These are phyloP conservation scores for Trochalopteron elliotii DNA, from an alignment of 2,113 vertebrate species.

Conservation along the genomic window DNA sequence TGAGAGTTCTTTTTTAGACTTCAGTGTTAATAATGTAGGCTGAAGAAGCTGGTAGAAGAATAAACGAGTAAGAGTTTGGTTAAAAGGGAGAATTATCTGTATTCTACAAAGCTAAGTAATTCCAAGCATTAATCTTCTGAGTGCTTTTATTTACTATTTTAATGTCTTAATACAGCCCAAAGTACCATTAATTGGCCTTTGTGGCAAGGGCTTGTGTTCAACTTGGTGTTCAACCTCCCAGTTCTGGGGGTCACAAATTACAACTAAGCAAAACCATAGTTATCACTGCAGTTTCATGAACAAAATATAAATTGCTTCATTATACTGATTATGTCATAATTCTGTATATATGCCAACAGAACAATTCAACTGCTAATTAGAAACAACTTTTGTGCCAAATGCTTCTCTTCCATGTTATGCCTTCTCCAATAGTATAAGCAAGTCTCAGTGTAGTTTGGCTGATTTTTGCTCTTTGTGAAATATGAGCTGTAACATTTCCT, in stretches of 20 bases:
- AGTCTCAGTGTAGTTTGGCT: not conserved
- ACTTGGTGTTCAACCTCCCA: not conserved
- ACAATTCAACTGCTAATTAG: not conserved
- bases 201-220: not conserved
- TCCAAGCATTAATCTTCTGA: not conserved
- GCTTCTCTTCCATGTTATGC: not conserved
- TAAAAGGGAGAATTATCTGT: not conserved
- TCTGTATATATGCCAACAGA: not conserved
- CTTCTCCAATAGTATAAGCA: not conserved
- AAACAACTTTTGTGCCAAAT: not conserved
- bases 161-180: not conserved
- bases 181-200: rapidly evolving
- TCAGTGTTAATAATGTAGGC: rapidly evolving
- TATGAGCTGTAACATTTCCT: not conserved
- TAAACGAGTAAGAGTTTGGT: not conserved
- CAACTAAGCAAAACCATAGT: not conserved
- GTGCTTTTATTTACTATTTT: not conserved
- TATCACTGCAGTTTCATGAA: not conserved
- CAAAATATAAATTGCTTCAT: not conserved
- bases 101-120: not conserved
- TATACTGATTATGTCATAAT: not conserved
- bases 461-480: not conserved
- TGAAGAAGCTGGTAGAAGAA: not conserved
- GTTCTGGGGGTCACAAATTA: not conserved
- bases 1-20: not conserved